Percentiles rank a stretch among this genome's conserved stretches.
These are phyloP conservation scores for Nemurella pictetii DNA, from an alignment of 2,888 invertebrate genomes.

Conservation along the genomic window DNA sequence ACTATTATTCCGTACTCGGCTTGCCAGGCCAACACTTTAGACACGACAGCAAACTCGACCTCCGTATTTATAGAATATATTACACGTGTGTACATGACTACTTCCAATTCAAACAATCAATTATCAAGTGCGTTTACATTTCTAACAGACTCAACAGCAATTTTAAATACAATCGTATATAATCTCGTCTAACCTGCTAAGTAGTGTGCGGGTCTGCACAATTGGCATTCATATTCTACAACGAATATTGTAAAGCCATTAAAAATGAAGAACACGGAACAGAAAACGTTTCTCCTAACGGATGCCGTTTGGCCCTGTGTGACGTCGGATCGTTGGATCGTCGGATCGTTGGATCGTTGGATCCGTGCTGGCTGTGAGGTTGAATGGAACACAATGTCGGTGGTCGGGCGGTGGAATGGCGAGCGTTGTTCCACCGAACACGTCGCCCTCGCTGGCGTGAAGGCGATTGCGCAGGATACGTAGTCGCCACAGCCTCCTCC, in stretches of 20 bases:
- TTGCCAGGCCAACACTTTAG: neutral
- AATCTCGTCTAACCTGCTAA: neutral
- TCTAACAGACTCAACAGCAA: slow-evolving; percentile 4
- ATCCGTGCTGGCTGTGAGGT: neutral
- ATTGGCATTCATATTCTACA: slow-evolving; percentile 30
- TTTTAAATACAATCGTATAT: neutral
- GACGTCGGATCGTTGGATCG: no score
- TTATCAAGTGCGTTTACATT: slow-evolving; percentile 1
- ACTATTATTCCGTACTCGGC: neutral
- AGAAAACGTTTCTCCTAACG: neutral
- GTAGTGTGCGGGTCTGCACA: neutral
- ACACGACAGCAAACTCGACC: neutral
- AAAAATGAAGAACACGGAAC: neutral
- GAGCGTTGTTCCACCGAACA: no score
- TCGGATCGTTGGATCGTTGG: no score
- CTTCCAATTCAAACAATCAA: slow-evolving; percentile 13
- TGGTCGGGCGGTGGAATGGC: slow-evolving; percentile 14
- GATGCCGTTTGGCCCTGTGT: neutral
- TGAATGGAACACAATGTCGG: slow-evolving; percentile 24
- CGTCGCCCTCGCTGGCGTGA: neutral
- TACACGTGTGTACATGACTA: slow-evolving; percentile 15
- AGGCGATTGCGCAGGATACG: no score
- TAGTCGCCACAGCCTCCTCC: no score
- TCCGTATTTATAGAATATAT: neutral
- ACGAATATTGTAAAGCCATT: slow-evolving; percentile 27